phyloP scores from a whole-genome alignment of 2,113 vertebrate species.

The Chaetops frenatus region DNA sequence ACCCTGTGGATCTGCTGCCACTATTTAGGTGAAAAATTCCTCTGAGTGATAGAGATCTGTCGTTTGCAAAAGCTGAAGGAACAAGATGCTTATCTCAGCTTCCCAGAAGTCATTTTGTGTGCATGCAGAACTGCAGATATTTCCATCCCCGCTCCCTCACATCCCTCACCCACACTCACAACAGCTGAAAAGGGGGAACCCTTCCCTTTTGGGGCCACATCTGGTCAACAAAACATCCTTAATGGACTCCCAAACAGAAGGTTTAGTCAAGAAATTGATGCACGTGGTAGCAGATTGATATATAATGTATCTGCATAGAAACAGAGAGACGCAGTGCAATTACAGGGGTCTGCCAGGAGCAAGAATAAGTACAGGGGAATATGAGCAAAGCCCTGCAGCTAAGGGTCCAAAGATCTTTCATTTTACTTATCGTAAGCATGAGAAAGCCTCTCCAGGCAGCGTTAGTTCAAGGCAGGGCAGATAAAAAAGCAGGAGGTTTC shows the following conservation, averaged over 20 bases:
- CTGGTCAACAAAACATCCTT: not conserved
- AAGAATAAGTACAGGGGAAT: not conserved
- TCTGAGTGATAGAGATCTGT: not conserved
- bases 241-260: not conserved
- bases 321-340: not conserved
- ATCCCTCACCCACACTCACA: not conserved
- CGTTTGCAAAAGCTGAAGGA: not conserved
- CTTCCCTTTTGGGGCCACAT: not conserved
- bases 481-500: not conserved
- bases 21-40: not conserved
- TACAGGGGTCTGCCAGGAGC: not conserved
- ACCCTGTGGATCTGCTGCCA: not conserved
- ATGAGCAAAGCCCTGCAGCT: not conserved
- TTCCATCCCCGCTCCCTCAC: not conserved
- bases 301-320: not conserved
- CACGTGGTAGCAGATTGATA: not conserved
- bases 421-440: not conserved
- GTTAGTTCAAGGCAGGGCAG: not conserved
- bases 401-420: not conserved
- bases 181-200: not conserved
- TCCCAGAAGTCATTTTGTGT: not conserved
- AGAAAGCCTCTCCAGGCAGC: not conserved
- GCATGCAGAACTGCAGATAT: not conserved
- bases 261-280: not conserved
- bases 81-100: conserved; percentile 1